phyloP scores from a whole-genome alignment of 2,113 vertebrate genomes.

The Dipodomys spectabilis region DNA sequence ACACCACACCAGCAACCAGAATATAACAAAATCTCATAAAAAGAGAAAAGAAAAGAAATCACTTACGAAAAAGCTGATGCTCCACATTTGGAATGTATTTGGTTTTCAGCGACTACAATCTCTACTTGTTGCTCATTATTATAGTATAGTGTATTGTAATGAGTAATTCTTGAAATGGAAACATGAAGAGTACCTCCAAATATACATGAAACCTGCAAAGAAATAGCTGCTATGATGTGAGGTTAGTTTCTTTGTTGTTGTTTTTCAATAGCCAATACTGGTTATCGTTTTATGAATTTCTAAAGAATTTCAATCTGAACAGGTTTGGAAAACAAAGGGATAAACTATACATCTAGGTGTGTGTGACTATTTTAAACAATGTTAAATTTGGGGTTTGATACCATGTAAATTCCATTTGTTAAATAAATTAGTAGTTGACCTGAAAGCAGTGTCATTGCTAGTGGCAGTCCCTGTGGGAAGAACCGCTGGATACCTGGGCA shows the following conservation, averaged over 20 bases:
- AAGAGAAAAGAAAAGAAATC: background rate
- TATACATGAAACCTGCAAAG: constrained; percentile 47
- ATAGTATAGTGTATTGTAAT: constrained; percentile 60
- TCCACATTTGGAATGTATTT: constrained; percentile 21
- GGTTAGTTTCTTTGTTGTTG: background rate
- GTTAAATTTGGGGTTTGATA: constrained; percentile 45
- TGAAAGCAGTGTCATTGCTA: background rate
- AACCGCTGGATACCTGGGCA: background rate
- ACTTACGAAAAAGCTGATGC: background rate
- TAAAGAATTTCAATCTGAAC: constrained; percentile 55
- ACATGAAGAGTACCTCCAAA: constrained; percentile 47
- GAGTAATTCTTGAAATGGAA: constrained; percentile 66
- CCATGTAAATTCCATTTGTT: constrained; percentile 56
- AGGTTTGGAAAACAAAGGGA: constrained; percentile 51
- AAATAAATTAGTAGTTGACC: constrained; percentile 50
- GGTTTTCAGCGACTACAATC: constrained; percentile 25
- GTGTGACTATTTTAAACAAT: constrained; percentile 55
- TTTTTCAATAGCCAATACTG: constrained; percentile 66
- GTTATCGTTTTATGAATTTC: constrained; percentile 62
- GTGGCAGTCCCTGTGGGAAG: background rate
- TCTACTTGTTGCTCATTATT: background rate
- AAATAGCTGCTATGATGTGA: constrained; percentile 50
- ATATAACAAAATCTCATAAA: background rate
- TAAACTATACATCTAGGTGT: constrained; percentile 66
- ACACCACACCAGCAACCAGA: background rate